These are phyloP conservation scores for Melanotus villosus DNA, from an alignment of 2,888 invertebrate species.

Conservation along the genomic window DNA sequence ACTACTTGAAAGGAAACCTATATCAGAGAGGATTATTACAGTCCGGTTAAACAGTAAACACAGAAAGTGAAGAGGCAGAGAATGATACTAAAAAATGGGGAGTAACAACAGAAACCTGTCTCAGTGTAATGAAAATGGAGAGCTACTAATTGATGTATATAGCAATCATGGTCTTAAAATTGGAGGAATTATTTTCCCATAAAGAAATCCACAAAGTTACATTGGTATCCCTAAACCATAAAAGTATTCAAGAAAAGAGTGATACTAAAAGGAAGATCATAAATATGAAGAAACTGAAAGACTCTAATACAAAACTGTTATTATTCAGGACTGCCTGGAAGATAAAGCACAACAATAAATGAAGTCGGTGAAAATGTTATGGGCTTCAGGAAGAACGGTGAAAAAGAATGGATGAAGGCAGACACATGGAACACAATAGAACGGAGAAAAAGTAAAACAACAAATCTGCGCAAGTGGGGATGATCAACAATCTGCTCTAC, in stretches of 20 bases:
- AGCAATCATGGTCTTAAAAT: not conserved
- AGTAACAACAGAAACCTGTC: not conserved
- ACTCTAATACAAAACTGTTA: too few species aligned
- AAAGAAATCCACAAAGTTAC: not conserved
- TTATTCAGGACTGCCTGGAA: too few species aligned
- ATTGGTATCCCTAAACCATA: not conserved
- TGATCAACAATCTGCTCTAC: not conserved
- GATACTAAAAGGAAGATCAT: too few species aligned
- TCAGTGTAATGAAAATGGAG: not conserved
- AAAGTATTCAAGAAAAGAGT: too few species aligned
- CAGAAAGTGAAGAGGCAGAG: too few species aligned
- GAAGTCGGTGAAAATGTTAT: too few species aligned
- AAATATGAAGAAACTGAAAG: too few species aligned
- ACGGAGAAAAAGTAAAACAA: not conserved
- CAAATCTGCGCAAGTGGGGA: not conserved
- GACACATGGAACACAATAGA: not conserved
- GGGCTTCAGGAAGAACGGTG: too few species aligned
- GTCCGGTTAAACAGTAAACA: too few species aligned
- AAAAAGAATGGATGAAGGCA: not conserved
- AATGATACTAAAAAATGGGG: not conserved
- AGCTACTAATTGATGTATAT: not conserved
- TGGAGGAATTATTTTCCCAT: not conserved
- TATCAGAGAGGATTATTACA: too few species aligned
- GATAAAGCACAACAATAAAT: too few species aligned
- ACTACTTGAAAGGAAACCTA: too few species aligned